Evolutionary conservation across 1,140 invertebrate genomes (phyloP).

Genomic region (Lasioglossum baleicum): DNA sequence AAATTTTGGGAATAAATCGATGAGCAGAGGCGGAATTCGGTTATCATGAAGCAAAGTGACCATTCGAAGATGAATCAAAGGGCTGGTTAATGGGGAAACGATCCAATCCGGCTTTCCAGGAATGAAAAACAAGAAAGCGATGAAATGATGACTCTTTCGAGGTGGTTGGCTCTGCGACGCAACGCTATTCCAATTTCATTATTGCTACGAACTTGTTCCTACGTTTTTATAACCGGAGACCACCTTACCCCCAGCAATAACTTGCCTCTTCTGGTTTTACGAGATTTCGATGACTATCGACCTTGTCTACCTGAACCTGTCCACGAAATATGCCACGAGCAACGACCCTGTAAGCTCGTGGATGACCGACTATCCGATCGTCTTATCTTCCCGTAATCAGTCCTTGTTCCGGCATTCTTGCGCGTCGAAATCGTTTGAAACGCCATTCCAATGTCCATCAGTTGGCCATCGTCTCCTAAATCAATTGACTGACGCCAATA

Average conservation of each 20-base stretch:
- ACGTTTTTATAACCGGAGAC: conserved; percentile 56
- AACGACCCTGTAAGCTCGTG: neutral
- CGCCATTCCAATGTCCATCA: neutral
- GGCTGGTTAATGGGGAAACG: neutral
- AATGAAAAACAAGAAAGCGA: conserved; percentile 23
- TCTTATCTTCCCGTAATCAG: conserved; percentile 24
- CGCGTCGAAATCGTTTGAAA: neutral
- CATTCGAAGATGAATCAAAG: neutral
- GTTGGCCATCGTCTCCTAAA: neutral
- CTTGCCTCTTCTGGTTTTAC: conserved; percentile 60
- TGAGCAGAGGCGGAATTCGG: neutral
- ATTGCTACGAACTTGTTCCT: conserved; percentile 58
- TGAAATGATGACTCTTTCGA: conserved; percentile 43
- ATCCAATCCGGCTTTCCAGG: conserved; percentile 15
- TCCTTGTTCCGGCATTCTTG: conserved; percentile 8
- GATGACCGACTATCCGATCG: conserved; percentile 1
- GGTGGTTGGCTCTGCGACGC: conserved; percentile 15
- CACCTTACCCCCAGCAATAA: conserved; percentile 39
- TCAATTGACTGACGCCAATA: too few relatives aligned
- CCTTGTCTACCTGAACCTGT: conserved; percentile 29
- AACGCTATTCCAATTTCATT: conserved; percentile 56
- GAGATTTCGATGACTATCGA: conserved; percentile 56
- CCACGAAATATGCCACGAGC: neutral
- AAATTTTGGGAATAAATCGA: neutral
- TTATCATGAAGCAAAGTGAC: neutral